These are phyloP conservation scores for Amyelois transitella DNA, from an alignment of 1,140 invertebrate species.

Conservation along the genomic window DNA sequence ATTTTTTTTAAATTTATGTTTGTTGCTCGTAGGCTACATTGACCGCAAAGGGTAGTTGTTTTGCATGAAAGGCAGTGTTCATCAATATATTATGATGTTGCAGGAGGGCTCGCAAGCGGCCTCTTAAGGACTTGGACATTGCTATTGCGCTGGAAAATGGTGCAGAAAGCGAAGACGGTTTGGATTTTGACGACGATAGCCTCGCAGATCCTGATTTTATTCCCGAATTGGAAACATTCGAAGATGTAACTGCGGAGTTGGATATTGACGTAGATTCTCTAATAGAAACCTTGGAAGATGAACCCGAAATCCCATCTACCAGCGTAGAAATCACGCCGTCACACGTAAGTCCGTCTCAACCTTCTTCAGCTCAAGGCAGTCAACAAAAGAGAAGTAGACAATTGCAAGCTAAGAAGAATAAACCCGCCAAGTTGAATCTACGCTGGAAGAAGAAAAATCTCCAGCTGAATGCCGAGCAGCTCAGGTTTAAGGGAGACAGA, in stretches of 20 bases:
- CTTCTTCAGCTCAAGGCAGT: constrained; percentile 12
- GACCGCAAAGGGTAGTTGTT: constrained; percentile 15
- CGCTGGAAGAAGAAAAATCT: constrained; percentile 22
- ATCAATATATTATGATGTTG: constrained; percentile 14
- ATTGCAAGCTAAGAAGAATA: constrained; percentile 3
- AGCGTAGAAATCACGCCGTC: no score
- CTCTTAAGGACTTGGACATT: constrained; percentile 18
- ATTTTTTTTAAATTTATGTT: constrained; percentile 16
- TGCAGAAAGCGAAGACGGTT: constrained; percentile 26
- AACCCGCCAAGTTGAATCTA: constrained; percentile 9
- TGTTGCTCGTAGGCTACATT: constrained; percentile 24
- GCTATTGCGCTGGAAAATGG: constrained; percentile 9
- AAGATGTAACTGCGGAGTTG: constrained; percentile 15
- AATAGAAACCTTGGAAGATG: constrained; percentile 24
- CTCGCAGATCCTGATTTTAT: constrained; percentile 25
- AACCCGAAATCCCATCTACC: constrained; percentile 9
- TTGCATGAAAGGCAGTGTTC: constrained; percentile 9
- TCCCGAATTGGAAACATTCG: constrained; percentile 21
- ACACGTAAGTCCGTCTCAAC: neutral
- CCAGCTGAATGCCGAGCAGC: constrained; percentile 18
- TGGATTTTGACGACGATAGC: constrained; percentile 30
- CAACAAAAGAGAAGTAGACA: constrained; percentile 5
- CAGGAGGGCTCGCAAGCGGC: constrained; percentile 21
- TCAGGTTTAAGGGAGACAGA: constrained; percentile 9
- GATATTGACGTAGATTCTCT: constrained; percentile 25